These are phyloP conservation scores for Cremastinae sp. DNA, from an alignment of 2,888 invertebrate species.

Conservation along the genomic window DNA sequence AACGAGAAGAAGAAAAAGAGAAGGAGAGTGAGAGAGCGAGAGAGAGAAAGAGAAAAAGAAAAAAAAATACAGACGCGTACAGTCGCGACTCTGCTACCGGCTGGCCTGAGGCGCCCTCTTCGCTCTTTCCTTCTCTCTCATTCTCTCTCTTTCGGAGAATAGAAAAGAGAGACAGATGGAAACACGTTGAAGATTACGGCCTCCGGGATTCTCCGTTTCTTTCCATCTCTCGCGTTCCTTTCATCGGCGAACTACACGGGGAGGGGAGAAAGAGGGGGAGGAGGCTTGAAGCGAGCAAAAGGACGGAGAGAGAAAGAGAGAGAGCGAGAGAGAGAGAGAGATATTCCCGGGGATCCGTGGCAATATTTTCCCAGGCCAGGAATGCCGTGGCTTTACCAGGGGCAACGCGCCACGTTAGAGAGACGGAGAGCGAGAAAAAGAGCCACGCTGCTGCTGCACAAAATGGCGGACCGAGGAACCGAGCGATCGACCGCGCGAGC, in stretches of 20 bases:
- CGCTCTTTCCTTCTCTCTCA: not conserved
- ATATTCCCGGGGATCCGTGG: constrained; percentile 63
- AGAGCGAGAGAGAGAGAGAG: constrained; percentile 35
- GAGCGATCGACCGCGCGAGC: constrained; percentile 76
- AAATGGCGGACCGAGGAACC: constrained; percentile 74
- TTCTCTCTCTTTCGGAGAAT: not conserved
- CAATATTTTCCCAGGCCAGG: constrained; percentile 75
- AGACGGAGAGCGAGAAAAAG: constrained; percentile 68
- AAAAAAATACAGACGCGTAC: constrained; percentile 9
- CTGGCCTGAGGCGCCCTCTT: constrained; percentile 44
- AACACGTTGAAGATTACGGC: constrained; percentile 52
- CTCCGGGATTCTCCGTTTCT: constrained; percentile 47
- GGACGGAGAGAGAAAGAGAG: constrained; percentile 3
- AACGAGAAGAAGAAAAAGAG: constrained; percentile 2
- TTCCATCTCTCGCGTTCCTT: constrained; percentile 43
- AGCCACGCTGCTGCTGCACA: constrained; percentile 64
- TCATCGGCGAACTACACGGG: constrained; percentile 6
- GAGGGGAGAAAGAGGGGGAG: constrained; percentile 2
- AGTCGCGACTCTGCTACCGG: constrained; percentile 49
- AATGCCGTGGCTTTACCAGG: constrained; percentile 64
- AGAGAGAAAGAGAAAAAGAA: no score
- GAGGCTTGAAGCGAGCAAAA: not conserved
- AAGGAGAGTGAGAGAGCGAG: not conserved
- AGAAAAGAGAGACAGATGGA: constrained; percentile 2
- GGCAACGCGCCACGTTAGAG: constrained; percentile 74